These are phyloP conservation scores for Mallotus villosus DNA, from an alignment of 2,797 vertebrate species.

Conservation along the genomic window DNA sequence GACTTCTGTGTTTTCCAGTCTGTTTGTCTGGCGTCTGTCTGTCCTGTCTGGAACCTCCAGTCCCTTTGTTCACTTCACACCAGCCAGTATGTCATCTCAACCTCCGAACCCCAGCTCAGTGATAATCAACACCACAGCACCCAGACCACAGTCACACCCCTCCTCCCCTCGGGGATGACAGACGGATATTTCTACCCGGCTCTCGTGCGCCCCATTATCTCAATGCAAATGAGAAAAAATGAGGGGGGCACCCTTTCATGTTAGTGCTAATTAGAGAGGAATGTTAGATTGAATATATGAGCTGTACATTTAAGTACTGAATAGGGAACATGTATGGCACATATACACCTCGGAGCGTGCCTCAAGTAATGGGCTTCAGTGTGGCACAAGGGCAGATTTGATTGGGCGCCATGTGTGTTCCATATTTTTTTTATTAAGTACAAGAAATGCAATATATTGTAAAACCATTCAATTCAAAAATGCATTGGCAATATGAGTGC, in stretches of 20 bases:
- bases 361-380: slow-evolving; percentile 46
- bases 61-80: slow-evolving; percentile 51
- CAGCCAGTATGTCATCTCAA: slow-evolving; percentile 34
- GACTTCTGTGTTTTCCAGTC: neutral
- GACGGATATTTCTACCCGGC: slow-evolving; percentile 51
- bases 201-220: slow-evolving; percentile 71
- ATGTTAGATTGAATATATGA: slow-evolving; percentile 60
- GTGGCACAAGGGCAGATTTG: neutral
- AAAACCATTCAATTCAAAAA: neutral
- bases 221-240: slow-evolving; percentile 73
- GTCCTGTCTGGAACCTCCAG: slow-evolving; percentile 5
- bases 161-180: slow-evolving; percentile 56
- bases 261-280: slow-evolving; percentile 70
- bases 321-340: slow-evolving; percentile 3
- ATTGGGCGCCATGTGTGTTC: slow-evolving; percentile 5
- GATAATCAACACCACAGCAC: slow-evolving; percentile 65
- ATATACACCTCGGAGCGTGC: slow-evolving; percentile 40
- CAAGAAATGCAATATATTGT: neutral
- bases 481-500: neutral
- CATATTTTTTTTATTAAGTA: neutral
- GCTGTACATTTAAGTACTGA: neutral
- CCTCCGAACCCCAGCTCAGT: slow-evolving; percentile 50
- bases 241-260: slow-evolving; percentile 64
- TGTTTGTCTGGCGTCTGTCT: neutral
- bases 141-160: slow-evolving; percentile 61